Conservation (phyloP, 1,140 invertebrate species). For the Bombus polaris region DNA sequence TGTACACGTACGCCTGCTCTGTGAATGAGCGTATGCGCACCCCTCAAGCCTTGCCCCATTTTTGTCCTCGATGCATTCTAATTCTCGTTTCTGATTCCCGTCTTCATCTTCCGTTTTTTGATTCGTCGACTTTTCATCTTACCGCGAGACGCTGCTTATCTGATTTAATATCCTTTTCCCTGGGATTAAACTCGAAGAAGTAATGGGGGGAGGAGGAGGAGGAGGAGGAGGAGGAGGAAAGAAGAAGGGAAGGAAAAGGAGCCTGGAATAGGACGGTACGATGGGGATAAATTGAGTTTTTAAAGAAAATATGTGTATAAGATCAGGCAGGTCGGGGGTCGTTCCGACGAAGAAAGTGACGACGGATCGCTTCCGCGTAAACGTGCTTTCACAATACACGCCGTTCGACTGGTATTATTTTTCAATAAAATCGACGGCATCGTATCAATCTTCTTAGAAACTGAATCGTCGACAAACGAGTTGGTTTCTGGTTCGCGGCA, state of each 20-base stretch:
- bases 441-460: constrained; percentile 20
- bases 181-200: not conserved
- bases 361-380: not conserved
- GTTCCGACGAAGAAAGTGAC: not conserved
- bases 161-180: constrained; percentile 35
- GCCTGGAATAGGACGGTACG: not conserved
- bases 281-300: constrained; percentile 28
- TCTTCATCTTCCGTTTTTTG: constrained; percentile 13
- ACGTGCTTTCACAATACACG: not conserved
- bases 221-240: not conserved
- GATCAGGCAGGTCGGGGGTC: not conserved
- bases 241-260: not conserved
- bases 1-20: not conserved
- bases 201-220: not conserved
- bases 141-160: constrained; percentile 12
- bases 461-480: not conserved
- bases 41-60: constrained; percentile 35
- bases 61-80: constrained; percentile 27
- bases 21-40: not conserved
- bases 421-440: constrained; percentile 20
- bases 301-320: constrained; percentile 38
- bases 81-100: constrained; percentile 22
- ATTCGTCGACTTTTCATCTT: constrained; percentile 21
- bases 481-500: not conserved
- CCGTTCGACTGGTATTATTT: not conserved